A percentile compares a stretch with the other conserved stretches of the same genome.
Conservation (phyloP, 2,888 invertebrate genomes). For the Lasioglossum pauxillum region DNA sequence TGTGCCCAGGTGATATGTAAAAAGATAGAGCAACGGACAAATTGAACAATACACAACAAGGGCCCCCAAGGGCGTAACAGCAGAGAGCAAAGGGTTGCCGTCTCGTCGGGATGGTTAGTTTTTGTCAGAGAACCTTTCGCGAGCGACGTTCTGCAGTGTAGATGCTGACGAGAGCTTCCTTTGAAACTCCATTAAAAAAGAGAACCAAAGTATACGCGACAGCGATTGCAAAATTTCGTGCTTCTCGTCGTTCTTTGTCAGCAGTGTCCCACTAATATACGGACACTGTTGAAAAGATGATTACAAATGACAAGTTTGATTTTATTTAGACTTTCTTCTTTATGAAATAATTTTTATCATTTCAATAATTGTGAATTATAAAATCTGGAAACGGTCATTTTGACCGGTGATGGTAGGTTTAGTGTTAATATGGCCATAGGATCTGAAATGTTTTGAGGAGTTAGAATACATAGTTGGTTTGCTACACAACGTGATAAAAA, state of each 20-base stretch:
- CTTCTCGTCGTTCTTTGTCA: background rate
- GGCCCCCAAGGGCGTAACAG: constrained; percentile 76
- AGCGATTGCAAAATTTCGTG: background rate
- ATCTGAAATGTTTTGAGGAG: no score
- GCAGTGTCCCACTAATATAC: no score
- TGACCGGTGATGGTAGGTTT: no score
- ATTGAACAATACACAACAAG: constrained; percentile 83
- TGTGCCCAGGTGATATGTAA: constrained; percentile 61
- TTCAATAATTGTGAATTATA: no score
- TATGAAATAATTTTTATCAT: no score
- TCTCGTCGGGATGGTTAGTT: constrained; percentile 63
- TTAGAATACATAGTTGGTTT: no score
- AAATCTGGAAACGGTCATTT: no score
- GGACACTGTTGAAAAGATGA: no score
- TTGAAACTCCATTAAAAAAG: background rate
- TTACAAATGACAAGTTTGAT: no score
- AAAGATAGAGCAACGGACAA: constrained; percentile 73
- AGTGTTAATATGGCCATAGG: no score
- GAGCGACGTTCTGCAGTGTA: background rate
- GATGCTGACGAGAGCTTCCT: background rate
- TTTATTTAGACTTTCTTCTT: no score
- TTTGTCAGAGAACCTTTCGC: constrained; percentile 56
- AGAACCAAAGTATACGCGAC: background rate
- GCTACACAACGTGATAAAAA: no score
- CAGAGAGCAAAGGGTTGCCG: constrained; percentile 59